Percentiles rank a stretch among this genome's conserved stretches.
Evolutionary conservation across 1,140 invertebrate species (phyloP).

Genomic region (Drosophila repletoides): DNA sequence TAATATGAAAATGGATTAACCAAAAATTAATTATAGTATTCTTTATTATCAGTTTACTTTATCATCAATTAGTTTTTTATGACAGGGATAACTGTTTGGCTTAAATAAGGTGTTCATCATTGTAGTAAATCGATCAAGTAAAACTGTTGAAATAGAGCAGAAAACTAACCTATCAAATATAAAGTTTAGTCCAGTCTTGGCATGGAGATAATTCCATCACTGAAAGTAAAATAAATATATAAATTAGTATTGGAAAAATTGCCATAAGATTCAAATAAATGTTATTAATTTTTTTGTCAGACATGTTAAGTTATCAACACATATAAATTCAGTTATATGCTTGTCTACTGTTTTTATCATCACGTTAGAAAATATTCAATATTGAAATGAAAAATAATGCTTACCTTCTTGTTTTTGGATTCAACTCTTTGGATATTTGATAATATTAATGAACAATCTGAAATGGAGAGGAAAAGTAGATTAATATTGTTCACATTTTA

Average conservation of each 20-base stretch:
- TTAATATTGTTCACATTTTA: constrained; percentile 1
- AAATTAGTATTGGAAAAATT: background rate
- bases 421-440: too few relatives aligned
- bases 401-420: too few relatives aligned
- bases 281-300: constrained; percentile 34
- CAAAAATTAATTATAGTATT: background rate
- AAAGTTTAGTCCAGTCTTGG: background rate
- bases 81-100: constrained; percentile 75
- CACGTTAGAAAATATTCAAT: constrained; percentile 1
- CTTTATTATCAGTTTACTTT: constrained; percentile 40
- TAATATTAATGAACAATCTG: background rate
- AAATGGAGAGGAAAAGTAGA: background rate
- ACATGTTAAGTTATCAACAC: constrained; percentile 45
- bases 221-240: background rate
- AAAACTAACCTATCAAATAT: constrained; percentile 17
- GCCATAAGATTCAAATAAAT: background rate
- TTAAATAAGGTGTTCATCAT: constrained; percentile 64
- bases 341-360: constrained; percentile 67
- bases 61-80: constrained; percentile 76
- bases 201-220: background rate
- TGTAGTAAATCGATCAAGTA: background rate
- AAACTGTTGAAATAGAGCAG: background rate
- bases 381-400: background rate
- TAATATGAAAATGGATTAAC: background rate
- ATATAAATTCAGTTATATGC: constrained; percentile 69